Conservation (phyloP, 2,888 invertebrate genomes). For the Tortricodes alternella region DNA sequence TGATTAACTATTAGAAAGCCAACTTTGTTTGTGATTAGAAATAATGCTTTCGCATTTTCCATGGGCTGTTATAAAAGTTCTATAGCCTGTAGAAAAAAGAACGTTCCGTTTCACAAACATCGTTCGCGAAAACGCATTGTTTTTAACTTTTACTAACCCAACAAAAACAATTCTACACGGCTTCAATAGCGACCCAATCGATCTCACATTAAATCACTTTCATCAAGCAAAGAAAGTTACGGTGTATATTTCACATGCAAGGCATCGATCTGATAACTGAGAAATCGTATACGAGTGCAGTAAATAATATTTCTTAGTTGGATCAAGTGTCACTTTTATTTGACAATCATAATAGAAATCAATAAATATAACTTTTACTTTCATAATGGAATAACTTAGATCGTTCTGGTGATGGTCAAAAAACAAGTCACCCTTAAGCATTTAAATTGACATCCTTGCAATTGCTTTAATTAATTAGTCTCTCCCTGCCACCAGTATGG, state of each 20-base stretch:
- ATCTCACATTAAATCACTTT: conserved; percentile 18
- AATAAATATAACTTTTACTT: no score
- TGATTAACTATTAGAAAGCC: background rate
- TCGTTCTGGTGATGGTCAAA: no score
- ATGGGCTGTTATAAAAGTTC: background rate
- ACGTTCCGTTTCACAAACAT: conserved; percentile 19
- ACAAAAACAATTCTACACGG: conserved; percentile 12
- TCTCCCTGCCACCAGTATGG: no score
- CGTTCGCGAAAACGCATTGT: conserved; percentile 6
- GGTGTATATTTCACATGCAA: background rate
- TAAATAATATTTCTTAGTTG: no score
- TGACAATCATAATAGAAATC: no score
- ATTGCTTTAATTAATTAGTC: no score
- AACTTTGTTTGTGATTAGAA: background rate
- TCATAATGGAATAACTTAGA: no score
- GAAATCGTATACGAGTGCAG: no score
- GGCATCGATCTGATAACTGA: no score
- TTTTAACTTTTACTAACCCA: background rate
- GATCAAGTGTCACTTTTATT: no score
- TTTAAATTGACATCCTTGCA: no score
- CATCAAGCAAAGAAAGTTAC: conserved; percentile 17
- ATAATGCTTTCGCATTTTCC: background rate
- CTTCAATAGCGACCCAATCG: conserved; percentile 13
- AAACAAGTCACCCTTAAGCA: no score
- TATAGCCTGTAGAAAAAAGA: background rate